Evolutionary conservation across 1,140 invertebrate species (phyloP).

Genomic region (Halictus rubicundus): DNA sequence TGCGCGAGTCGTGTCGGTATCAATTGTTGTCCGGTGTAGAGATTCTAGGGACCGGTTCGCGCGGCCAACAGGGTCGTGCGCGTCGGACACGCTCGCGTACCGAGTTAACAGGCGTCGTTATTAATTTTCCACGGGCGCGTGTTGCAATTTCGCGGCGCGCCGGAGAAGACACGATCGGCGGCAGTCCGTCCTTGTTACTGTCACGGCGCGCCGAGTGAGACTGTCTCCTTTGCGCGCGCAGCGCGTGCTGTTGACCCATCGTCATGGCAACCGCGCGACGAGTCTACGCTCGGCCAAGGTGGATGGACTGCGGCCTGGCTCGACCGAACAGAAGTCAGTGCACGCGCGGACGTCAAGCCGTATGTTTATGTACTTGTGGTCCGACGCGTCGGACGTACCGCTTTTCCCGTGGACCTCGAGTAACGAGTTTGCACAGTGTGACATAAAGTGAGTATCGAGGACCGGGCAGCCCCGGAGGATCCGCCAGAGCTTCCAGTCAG

Average conservation of each 20-base stretch:
- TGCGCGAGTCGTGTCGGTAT: neutral
- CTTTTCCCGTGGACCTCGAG: neutral
- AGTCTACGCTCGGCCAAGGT: conserved; percentile 60
- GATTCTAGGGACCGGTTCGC: neutral
- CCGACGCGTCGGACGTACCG: neutral
- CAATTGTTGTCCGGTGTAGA: neutral
- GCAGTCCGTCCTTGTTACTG: neutral
- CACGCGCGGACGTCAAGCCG: conserved; percentile 74
- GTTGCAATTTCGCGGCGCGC: conserved; percentile 23
- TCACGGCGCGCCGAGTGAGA: neutral
- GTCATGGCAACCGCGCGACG: conserved; percentile 64
- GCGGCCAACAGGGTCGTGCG: neutral
- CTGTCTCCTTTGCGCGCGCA: conserved; percentile 53
- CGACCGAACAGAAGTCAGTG: conserved; percentile 73
- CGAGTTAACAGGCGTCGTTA: conserved; percentile 35
- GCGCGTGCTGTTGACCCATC: conserved; percentile 60
- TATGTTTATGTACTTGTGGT: conserved; percentile 58
- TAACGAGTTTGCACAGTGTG: conserved; percentile 18
- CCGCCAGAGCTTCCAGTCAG: neutral
- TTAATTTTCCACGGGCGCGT: conserved; percentile 29
- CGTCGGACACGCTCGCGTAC: conserved; percentile 8
- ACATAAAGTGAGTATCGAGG: conserved; percentile 4
- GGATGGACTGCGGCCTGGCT: conserved; percentile 57
- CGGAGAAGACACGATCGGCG: neutral
- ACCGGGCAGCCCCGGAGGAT: neutral